Evolutionary conservation across 2,888 invertebrate species (phyloP), one percentile per base, ranked within the genome.

Genomic region (Agapostemon virescens): DNA sequence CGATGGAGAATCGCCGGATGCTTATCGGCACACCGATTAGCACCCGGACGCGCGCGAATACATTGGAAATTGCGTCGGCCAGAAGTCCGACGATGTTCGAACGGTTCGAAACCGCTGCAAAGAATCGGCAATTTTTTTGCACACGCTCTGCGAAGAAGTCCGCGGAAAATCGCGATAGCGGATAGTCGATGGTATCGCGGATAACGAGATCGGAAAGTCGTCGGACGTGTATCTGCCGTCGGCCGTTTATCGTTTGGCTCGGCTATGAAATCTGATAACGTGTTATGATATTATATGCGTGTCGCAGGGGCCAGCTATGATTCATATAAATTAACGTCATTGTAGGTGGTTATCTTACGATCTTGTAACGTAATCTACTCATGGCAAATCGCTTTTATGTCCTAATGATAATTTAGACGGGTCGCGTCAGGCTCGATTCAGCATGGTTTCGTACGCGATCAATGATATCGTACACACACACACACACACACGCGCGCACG

Each of bases 181-280:
- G 15, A 69, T n/a, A 42, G n/a, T 26, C n/a, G 36, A 74, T 26
- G 6, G 26, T 9, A 13, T 26, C 42, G 13, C 13, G 17, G 64
- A 33, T n/a, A 63, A 45, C 45, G 26, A 64, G 49, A 72, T 64
- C 42, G 45, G 70, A 67, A 61, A 61, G 40, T 78, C 66, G 42
- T 36, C 23, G 45, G 17, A 49, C 69, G 69, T 80, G 71, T 64
- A 23, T 76, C 55, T 40, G 40, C 81, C 69, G 79, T 69, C 76
- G 81, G 81, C 69, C 75, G 68, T 76, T 76, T 79, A 81, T 81
- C 79, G 80, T n/a, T 49, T 61, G 52, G 30, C 63, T 69, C 66
- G 72, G 64, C 76, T 82, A 80, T 82, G 82, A 82, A 82, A 82
- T 82, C 82, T 82, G 82, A 82, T 80, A 82, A 82, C 73, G 55